A percentile compares a stretch with the other conserved stretches of the same genome.
phyloP scores from a whole-genome alignment of 2,888 invertebrate species.

The Dryocosmus kuriphilus region DNA sequence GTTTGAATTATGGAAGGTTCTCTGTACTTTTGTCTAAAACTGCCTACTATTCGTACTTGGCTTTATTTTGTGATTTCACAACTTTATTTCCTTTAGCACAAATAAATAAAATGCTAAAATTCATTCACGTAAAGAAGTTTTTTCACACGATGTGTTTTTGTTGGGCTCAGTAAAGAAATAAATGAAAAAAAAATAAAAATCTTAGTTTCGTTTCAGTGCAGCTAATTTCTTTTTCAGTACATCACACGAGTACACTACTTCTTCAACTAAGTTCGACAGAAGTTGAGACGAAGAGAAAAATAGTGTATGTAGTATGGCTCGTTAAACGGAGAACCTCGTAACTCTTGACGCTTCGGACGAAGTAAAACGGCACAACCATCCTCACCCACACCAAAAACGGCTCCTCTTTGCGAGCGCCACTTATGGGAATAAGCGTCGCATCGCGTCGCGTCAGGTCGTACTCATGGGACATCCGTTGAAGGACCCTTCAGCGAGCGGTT shows the following conservation, averaged over 20 bases:
- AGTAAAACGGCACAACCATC: constrained; percentile 33
- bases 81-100: too few species aligned
- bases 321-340: constrained; percentile 53
- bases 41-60: too few species aligned
- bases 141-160: too few species aligned
- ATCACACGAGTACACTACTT: not conserved
- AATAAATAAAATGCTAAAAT: too few species aligned
- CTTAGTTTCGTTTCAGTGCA: not conserved
- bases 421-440: constrained; percentile 52
- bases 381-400: not conserved
- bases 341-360: constrained; percentile 42
- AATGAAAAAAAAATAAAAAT: too few species aligned
- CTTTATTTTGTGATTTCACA: too few species aligned
- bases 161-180: too few species aligned
- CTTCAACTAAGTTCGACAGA: not conserved
- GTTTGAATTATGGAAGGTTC: too few species aligned
- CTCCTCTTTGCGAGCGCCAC: constrained; percentile 43
- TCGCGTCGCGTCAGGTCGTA: constrained; percentile 48
- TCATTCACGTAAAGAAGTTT: too few species aligned
- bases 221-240: not conserved
- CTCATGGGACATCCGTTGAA: constrained; percentile 46
- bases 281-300: not conserved
- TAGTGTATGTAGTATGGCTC: constrained; percentile 43
- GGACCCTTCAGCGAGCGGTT: constrained; percentile 49
- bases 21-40: too few species aligned